phyloP scores from a whole-genome alignment of 1,140 invertebrate species.

The Conus betulinus region DNA sequence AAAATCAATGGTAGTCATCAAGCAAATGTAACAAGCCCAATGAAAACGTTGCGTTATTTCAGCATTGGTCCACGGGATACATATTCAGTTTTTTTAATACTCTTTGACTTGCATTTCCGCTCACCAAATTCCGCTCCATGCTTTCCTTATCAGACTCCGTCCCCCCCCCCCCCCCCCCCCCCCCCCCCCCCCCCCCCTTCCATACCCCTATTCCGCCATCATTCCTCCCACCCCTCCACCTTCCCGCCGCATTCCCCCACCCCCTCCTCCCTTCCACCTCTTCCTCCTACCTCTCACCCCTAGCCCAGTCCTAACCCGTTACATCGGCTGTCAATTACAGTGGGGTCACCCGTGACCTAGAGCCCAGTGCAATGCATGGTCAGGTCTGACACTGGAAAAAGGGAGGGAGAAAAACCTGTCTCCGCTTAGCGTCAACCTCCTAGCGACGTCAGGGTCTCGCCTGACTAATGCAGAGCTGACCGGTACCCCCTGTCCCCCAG shows the following conservation, averaged over 20 bases:
- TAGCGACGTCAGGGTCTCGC: neutral
- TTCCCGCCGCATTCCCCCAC: neutral
- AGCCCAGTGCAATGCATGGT: neutral
- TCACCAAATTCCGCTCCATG: too few species aligned
- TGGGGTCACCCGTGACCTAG: neutral
- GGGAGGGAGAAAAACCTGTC: neutral
- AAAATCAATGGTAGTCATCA: too few species aligned
- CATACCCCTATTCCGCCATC: too few species aligned
- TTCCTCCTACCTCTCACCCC: neutral
- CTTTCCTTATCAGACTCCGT: too few species aligned
- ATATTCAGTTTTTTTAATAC: too few species aligned
- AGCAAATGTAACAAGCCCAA: too few species aligned
- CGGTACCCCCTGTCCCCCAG: neutral
- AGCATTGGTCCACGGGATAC: too few species aligned
- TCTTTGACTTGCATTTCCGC: too few species aligned
- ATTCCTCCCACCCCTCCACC: too few species aligned
- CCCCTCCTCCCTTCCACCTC: neutral
- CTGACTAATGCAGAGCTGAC: neutral
- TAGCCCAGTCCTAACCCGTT: neutral
- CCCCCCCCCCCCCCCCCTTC: too few species aligned
- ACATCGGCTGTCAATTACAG: neutral
- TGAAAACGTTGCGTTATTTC: too few species aligned
- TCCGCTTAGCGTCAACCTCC: neutral
- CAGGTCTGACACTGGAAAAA: neutral
- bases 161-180: too few species aligned